Evolutionary conservation across 2,113 vertebrate genomes (phyloP).

Genomic region (Malurus melanocephalus): DNA sequence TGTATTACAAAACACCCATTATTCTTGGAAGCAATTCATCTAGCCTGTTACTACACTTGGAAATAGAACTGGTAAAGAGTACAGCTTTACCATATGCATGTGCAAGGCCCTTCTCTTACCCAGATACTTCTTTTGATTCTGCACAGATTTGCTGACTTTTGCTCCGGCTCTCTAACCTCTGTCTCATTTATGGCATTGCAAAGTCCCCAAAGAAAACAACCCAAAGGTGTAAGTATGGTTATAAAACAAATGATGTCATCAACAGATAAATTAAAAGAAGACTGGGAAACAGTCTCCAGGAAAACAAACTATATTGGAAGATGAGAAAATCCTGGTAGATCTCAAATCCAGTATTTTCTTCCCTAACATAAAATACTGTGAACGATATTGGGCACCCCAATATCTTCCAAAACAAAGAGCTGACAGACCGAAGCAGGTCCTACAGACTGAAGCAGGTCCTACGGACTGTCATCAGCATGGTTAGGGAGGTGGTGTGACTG

Average conservation of each 20-base stretch:
- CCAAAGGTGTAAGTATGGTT: neutral
- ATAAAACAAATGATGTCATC: neutral
- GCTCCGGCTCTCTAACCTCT: neutral
- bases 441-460: neutral
- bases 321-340: neutral
- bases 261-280: neutral
- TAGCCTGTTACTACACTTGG: neutral
- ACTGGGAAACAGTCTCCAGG: neutral
- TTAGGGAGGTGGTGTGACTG: rapidly evolving
- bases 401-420: neutral
- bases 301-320: neutral
- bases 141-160: neutral
- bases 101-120: neutral
- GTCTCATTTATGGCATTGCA: neutral
- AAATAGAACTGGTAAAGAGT: neutral
- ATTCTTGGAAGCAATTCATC: neutral
- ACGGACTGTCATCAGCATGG: neutral
- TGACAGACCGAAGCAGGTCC: neutral
- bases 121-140: neutral
- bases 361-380: neutral
- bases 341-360: neutral
- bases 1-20: neutral
- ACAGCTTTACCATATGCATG: neutral
- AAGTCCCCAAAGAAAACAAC: neutral
- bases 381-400: neutral